Conservation (phyloP, 2,888 invertebrate genomes). For the Trissolcus japonicus region DNA sequence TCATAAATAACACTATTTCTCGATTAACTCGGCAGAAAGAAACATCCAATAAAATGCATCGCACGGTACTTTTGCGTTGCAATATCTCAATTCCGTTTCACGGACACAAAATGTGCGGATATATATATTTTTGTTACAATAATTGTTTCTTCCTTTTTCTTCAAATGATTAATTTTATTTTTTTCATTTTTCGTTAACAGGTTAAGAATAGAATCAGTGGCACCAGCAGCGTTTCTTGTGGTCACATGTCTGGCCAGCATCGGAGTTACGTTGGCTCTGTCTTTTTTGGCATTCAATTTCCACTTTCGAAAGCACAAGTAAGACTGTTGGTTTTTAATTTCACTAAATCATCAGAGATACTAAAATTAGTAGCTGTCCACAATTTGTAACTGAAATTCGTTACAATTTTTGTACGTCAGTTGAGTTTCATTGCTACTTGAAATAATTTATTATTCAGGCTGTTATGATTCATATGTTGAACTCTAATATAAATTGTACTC, state of each 20-base stretch:
- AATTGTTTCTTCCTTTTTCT: background rate
- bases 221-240: constrained; percentile 85
- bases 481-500: no score
- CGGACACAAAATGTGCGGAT: constrained; percentile 4
- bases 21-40: constrained; percentile 27
- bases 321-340: constrained; percentile 63
- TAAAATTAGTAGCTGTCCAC: no score
- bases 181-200: constrained; percentile 71
- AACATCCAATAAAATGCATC: constrained; percentile 20
- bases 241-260: constrained; percentile 84
- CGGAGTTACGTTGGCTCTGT: constrained; percentile 85
- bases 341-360: no score
- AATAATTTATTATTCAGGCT: no score
- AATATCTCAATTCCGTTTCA: constrained; percentile 12
- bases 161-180: constrained; percentile 1
- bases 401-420: no score
- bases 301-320: constrained; percentile 89
- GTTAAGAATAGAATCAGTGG: constrained; percentile 85
- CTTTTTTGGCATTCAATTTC: constrained; percentile 88
- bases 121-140: background rate
- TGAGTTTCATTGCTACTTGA: no score
- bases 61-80: background rate
- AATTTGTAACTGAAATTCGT: no score
- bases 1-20: constrained; percentile 36
- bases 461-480: no score